Percentiles rank a stretch among this genome's conserved stretches.
These are phyloP conservation scores for Malacoctenus gilli DNA, from an alignment of 2,797 vertebrate species.

Conservation along the genomic window DNA sequence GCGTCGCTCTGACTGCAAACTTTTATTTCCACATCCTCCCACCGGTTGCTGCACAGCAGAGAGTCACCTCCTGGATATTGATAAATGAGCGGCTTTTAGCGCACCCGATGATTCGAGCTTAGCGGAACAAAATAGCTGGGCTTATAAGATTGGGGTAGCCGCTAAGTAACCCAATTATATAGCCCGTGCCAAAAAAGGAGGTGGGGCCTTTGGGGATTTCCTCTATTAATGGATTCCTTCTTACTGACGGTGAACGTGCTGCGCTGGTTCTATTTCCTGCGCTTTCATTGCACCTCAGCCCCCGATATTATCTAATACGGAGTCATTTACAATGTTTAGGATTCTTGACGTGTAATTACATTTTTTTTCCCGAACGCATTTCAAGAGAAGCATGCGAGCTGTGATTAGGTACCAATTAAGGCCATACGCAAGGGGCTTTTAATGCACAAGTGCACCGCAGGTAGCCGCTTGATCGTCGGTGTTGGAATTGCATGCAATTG, in stretches of 20 bases:
- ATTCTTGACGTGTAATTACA: slow-evolving; percentile 39
- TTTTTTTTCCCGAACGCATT: slow-evolving; percentile 14
- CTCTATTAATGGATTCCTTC: slow-evolving; percentile 54
- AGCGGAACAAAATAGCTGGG: slow-evolving; percentile 51
- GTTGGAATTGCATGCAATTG: background rate
- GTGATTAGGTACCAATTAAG: slow-evolving; percentile 15
- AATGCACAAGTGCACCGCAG: slow-evolving; percentile 12
- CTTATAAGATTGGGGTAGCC: slow-evolving; percentile 56
- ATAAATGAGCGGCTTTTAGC: slow-evolving; percentile 52
- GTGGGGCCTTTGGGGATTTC: slow-evolving; percentile 53
- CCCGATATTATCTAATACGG: slow-evolving; percentile 3
- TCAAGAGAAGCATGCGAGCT: background rate
- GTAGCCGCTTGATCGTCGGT: slow-evolving; percentile 5
- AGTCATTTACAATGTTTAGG: slow-evolving; percentile 37
- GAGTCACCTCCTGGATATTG: slow-evolving; percentile 34
- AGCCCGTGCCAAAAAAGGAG: slow-evolving; percentile 28
- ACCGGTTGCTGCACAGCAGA: background rate
- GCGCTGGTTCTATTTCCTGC: slow-evolving; percentile 32
- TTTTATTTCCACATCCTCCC: slow-evolving; percentile 5
- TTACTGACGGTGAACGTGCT: slow-evolving; percentile 44
- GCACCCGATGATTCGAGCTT: slow-evolving; percentile 63
- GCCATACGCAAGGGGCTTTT: slow-evolving; percentile 10
- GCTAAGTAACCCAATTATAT: slow-evolving; percentile 67
- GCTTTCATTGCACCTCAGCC: slow-evolving; percentile 29
- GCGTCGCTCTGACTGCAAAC: slow-evolving; percentile 8